Conservation (phyloP, 1,140 invertebrate genomes). For the Trachelipus rathkii region DNA sequence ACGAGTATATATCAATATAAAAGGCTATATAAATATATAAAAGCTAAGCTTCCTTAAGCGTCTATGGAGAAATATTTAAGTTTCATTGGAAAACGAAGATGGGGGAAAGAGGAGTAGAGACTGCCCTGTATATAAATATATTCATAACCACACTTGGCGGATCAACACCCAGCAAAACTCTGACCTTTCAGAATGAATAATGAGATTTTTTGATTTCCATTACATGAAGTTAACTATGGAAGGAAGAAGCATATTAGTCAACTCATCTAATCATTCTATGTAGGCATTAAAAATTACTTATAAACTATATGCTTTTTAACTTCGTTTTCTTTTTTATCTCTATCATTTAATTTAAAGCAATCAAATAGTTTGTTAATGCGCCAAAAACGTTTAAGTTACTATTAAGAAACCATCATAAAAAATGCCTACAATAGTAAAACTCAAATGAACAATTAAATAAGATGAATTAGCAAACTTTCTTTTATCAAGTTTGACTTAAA, state of each 20-base stretch:
- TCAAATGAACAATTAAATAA: too few species aligned
- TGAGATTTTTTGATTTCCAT: not conserved
- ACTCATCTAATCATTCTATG: not conserved
- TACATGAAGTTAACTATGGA: constrained; percentile 8
- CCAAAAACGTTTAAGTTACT: too few species aligned
- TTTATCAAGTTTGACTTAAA: too few species aligned
- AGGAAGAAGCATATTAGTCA: not conserved
- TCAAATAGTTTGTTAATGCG: too few species aligned
- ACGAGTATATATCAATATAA: not conserved
- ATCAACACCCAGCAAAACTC: not conserved
- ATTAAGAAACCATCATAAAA: too few species aligned
- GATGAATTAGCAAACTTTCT: too few species aligned
- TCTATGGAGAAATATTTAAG: not conserved
- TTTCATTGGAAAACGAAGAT: not conserved
- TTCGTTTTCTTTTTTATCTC: too few species aligned
- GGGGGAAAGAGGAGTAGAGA: not conserved
- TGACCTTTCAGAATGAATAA: constrained; percentile 13
- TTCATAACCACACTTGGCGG: not conserved
- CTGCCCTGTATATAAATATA: not conserved
- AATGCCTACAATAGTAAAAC: too few species aligned
- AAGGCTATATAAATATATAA: too few species aligned
- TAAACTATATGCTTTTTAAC: too few species aligned
- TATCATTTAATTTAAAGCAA: too few species aligned
- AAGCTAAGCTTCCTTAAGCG: not conserved
- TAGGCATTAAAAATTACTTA: too few species aligned